Base-by-base conservation (phyloP, 2,888 invertebrate genomes). In the Himalopsyche japonica region DNA sequence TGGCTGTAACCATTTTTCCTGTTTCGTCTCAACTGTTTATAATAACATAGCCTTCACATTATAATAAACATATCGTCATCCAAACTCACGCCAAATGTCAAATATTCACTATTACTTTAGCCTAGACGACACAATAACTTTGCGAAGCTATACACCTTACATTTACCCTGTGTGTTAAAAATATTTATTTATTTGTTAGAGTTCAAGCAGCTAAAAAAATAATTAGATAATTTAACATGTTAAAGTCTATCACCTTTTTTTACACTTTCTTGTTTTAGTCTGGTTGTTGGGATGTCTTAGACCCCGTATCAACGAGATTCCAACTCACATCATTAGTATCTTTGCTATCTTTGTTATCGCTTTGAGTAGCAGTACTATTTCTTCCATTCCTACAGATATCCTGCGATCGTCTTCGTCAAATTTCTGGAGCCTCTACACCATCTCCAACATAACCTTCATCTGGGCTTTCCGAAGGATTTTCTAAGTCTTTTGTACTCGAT, bases 391-490 rank as follows among this genome's bases (percentile, higher is more conserved):
- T 85, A 84, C 85, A 86, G 79, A 82, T 82, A 32, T 92, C 91
- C 89, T 89, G 89, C 86, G 90, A 91, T 88, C 92, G 91, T 88
- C 92, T 91, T 89, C 92, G 94, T 95, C 95, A 95, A 91, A 95
- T 95, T 89, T 95, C 95, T 88, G 94, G 93, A 86, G 94, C 94
- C 89, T 94, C 94, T 80, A 91, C 92, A 37, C 91, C 93, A 88
- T 97, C 97, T 57, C 97, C 97, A 82, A 96, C 97, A 90, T 97
- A 97, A 24, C 97, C 97, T 90, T 97, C 97, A 89, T 97, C 97
- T 49, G 97, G 96, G 90, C 96, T 97, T 89, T 97, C 97, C 24
- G 96, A 95, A 88, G 91, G 93, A 88, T 92, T 92, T 90, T 91
- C 93, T 88, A 90, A 90, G 87, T 91, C 92, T 89, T 92, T 93